These are phyloP conservation scores for Xenopus petersii DNA, from an alignment of 2,797 vertebrate genomes.

Conservation along the genomic window DNA sequence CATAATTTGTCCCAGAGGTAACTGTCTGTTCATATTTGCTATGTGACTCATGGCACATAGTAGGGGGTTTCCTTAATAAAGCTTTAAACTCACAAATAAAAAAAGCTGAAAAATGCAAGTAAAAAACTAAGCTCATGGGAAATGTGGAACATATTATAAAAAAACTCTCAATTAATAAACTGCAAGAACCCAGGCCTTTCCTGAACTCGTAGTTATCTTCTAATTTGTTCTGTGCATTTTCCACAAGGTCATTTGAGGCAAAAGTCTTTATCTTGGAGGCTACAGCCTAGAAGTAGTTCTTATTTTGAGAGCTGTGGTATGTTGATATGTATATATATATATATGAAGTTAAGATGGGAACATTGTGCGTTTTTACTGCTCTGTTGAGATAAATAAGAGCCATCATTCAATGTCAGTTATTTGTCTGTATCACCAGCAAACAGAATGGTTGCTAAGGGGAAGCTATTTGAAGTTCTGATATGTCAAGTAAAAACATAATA, in stretches of 20 bases:
- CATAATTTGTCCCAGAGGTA: not conserved
- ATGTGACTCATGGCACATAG: not conserved
- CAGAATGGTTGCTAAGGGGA: conserved; percentile 13
- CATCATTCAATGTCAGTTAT: conserved; percentile 16
- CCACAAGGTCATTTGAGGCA: conserved; percentile 14
- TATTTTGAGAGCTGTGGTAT: conserved; percentile 5
- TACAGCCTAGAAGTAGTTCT: not conserved
- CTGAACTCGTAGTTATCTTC: conserved; percentile 1
- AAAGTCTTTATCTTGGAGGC: not conserved
- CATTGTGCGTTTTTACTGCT: conserved; percentile 3
- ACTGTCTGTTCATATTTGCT: not conserved
- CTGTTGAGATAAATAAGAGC: conserved; percentile 11
- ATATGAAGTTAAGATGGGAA: not conserved
- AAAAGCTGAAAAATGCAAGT: not conserved
- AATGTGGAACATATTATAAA: not conserved
- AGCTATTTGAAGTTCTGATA: not conserved
- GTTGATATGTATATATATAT: not conserved
- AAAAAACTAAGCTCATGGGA: not conserved
- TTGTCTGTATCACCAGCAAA: conserved; percentile 16
- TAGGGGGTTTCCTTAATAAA: not conserved
- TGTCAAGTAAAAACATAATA: too few relatives aligned
- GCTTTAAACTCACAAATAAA: not conserved
- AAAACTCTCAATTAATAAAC: not conserved
- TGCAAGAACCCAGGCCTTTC: not conserved
- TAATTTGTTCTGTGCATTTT: not conserved